These are phyloP conservation scores for Ptychochromis oligacanthus DNA, from an alignment of 2,113 vertebrate species.

Conservation along the genomic window DNA sequence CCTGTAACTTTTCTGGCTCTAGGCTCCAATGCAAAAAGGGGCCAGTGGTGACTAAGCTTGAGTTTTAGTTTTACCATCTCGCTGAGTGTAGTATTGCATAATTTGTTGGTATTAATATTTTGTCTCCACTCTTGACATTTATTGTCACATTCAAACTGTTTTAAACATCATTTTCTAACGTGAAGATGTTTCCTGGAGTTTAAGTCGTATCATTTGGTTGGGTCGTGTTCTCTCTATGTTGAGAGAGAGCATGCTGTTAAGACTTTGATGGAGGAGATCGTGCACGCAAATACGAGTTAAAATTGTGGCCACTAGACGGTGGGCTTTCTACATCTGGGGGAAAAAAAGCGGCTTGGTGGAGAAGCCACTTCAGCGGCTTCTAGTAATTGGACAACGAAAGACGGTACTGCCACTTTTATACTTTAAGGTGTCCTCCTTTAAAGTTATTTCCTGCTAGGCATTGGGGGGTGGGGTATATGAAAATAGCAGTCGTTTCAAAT, in stretches of 20 bases:
- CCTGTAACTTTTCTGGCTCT: too few relatives aligned
- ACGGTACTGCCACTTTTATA: neutral
- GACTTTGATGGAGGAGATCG: neutral
- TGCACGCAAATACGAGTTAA: neutral
- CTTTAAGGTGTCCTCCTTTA: neutral
- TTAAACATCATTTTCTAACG: neutral
- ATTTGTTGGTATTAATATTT: too few relatives aligned
- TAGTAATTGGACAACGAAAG: neutral
- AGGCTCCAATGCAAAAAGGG: too few relatives aligned
- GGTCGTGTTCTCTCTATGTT: neutral
- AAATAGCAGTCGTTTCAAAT: neutral
- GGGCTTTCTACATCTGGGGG: neutral
- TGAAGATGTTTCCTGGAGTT: neutral
- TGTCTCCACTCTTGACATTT: neutral
- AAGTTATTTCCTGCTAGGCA: neutral
- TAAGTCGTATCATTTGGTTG: neutral
- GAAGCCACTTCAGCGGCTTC: neutral
- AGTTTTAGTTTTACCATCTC: too few relatives aligned
- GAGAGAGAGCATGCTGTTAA: neutral
- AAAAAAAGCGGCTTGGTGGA: accelerated
- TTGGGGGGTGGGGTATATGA: neutral
- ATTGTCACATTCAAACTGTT: neutral
- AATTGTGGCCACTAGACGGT: slow-evolving; percentile 19
- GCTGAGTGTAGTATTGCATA: too few relatives aligned
- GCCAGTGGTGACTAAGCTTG: too few relatives aligned